Conservation (phyloP, 2,113 vertebrate species). For the Astatotilapia flaviijosephi region DNA sequence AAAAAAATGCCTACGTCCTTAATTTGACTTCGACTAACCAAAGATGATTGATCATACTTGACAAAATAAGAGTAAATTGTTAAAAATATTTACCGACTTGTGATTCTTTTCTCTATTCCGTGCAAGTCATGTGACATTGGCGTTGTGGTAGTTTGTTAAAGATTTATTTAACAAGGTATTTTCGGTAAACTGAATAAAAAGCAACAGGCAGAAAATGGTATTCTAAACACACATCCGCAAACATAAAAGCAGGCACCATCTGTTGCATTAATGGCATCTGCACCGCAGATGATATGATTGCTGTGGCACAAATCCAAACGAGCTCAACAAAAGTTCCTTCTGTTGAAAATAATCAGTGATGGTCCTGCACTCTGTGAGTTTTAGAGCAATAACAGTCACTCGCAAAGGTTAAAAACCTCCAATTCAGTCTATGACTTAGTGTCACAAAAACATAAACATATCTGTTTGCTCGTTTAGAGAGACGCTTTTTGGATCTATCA, state of each 20-base stretch:
- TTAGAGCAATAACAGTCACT: not conserved
- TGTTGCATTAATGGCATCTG: constrained; percentile 16
- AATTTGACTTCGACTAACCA: not conserved
- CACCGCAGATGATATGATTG: constrained; percentile 32
- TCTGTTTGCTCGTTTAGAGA: not conserved
- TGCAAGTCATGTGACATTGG: not conserved
- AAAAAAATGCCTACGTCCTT: not conserved
- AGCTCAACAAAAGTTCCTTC: constrained; percentile 11
- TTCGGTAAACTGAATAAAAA: not conserved
- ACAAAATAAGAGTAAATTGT: not conserved
- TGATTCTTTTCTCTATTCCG: not conserved
- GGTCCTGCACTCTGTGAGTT: not conserved
- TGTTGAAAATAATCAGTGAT: constrained; percentile 15
- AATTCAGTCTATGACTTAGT: not conserved
- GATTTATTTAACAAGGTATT: not conserved
- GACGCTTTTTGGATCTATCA: not conserved
- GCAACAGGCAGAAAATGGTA: not conserved
- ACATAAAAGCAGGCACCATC: not conserved
- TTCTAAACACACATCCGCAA: not conserved
- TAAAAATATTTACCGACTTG: not conserved
- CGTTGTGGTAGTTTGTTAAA: not conserved
- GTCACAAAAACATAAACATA: not conserved
- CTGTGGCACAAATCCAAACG: constrained; percentile 22
- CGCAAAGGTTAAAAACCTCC: not conserved
- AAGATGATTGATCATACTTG: not conserved